phyloP scores from a whole-genome alignment of 2,797 vertebrate species.

The Coccyzus lansbergi region DNA sequence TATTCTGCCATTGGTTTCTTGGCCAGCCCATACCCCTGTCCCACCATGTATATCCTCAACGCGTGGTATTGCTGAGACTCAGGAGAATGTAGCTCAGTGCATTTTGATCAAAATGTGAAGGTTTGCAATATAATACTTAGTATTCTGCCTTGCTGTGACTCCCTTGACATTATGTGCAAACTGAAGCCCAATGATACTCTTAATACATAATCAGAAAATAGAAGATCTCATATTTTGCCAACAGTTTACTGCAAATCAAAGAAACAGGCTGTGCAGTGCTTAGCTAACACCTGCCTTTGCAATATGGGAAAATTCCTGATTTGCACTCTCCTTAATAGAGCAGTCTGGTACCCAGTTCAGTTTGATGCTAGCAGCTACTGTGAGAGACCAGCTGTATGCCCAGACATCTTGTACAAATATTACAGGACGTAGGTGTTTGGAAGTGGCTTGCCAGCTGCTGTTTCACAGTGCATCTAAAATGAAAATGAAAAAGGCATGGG shows the following conservation, averaged over 20 bases:
- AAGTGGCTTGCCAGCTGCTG: background rate
- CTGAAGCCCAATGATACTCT: background rate
- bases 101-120: background rate
- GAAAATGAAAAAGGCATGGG: background rate
- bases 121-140: background rate
- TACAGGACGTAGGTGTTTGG: background rate
- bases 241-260: constrained; percentile 12
- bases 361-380: background rate
- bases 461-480: background rate
- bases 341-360: background rate
- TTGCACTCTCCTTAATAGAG: background rate
- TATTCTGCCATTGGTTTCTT: background rate
- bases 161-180: background rate
- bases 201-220: background rate
- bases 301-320: background rate
- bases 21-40: background rate
- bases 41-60: background rate
- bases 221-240: background rate
- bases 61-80: rapidly evolving
- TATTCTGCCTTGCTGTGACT: background rate
- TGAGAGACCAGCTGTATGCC: background rate
- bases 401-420: background rate
- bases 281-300: background rate
- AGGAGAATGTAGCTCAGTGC: background rate
- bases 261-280: background rate